These are phyloP conservation scores for Takifugu rubripes DNA, from an alignment of 2,797 vertebrate species.

Conservation along the genomic window DNA sequence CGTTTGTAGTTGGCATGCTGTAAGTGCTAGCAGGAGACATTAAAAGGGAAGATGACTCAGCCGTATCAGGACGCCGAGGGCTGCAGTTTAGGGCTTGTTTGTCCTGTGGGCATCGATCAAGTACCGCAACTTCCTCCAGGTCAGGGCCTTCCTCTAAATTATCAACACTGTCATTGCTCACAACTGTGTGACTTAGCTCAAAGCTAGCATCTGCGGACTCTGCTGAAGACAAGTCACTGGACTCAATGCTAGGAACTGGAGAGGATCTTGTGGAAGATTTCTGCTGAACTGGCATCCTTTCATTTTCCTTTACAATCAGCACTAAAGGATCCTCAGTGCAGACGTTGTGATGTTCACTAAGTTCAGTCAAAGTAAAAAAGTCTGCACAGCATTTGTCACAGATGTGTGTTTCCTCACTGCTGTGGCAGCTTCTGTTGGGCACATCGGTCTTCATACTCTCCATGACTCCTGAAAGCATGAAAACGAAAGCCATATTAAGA, in stretches of 20 bases:
- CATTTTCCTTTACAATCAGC: constrained; percentile 84
- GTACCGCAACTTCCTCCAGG: constrained; percentile 84
- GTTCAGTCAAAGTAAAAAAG: constrained; percentile 89
- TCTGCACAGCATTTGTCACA: constrained; percentile 91
- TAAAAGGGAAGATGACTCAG: constrained; percentile 69
- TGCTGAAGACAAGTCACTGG: constrained; percentile 79
- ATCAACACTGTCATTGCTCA: constrained; percentile 71
- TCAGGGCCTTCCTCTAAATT: constrained; percentile 57
- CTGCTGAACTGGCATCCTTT: constrained; percentile 63
- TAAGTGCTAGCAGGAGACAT: constrained; percentile 72
- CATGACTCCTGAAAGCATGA: constrained; percentile 66
- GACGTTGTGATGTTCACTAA: constrained; percentile 83
- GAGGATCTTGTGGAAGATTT: constrained; percentile 80
- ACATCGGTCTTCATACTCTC: constrained; percentile 74
- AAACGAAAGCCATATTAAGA: constrained; percentile 16
- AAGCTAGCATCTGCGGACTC: constrained; percentile 79
- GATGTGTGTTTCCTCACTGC: constrained; percentile 84
- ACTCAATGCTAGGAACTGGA: constrained; percentile 75
- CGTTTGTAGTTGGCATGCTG: constrained; percentile 89
- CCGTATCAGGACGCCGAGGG: constrained; percentile 58
- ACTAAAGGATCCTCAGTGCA: constrained; percentile 86
- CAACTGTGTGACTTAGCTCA: constrained; percentile 61
- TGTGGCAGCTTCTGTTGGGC: constrained; percentile 71
- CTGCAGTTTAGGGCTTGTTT: constrained; percentile 55
- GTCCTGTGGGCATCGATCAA: constrained; percentile 72